Evolutionary conservation across 2,888 invertebrate species (phyloP).

Genomic region (Euzophera pinguis): DNA sequence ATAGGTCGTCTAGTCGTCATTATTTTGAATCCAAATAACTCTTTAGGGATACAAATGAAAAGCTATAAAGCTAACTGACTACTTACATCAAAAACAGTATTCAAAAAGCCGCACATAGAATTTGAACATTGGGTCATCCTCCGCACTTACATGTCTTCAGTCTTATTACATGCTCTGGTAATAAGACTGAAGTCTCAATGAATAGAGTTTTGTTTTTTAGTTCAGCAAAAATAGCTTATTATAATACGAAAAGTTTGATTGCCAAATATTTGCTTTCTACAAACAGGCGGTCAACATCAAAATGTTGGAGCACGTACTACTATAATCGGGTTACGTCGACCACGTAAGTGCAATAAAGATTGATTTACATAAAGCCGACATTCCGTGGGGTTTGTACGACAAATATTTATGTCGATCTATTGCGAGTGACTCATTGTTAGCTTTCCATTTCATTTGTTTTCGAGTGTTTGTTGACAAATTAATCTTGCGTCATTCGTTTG

Average conservation of each 20-base stretch:
- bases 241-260: constrained; percentile 28
- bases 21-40: too few species aligned
- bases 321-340: constrained; percentile 52
- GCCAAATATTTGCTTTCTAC: constrained; percentile 51
- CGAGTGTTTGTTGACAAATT: neutral
- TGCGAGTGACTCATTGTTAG: constrained; percentile 36
- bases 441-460: constrained; percentile 46
- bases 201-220: too few species aligned
- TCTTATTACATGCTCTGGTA: too few species aligned
- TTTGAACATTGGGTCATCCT: too few species aligned
- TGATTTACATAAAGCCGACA: constrained; percentile 53
- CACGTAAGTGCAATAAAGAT: constrained; percentile 47
- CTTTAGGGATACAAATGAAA: too few species aligned
- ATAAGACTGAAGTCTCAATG: too few species aligned
- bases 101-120: too few species aligned
- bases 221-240: too few species aligned
- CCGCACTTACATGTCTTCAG: too few species aligned
- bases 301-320: constrained; percentile 45
- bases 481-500: constrained; percentile 35
- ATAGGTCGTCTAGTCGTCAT: too few species aligned
- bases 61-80: too few species aligned
- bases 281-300: constrained; percentile 34
- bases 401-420: constrained; percentile 39
- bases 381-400: constrained; percentile 39
- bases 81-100: neutral